Base-by-base conservation (phyloP, 2,797 vertebrate genomes). In the Ataeniobius toweri region DNA sequence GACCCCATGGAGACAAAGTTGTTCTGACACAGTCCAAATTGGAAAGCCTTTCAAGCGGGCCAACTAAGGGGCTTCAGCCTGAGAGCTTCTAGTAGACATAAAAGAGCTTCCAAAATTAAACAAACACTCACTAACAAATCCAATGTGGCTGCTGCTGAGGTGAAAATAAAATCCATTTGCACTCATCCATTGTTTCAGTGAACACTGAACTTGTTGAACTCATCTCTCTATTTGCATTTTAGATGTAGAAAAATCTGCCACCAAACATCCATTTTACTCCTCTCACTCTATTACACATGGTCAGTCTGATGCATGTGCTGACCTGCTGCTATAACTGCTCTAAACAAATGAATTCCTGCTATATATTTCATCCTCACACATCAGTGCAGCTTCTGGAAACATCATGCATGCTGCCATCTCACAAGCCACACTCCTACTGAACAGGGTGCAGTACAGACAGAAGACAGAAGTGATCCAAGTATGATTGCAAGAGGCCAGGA, bases 171-270 rank as follows among this genome's bases (percentile, higher is more conserved):
- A 79, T 71, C 69, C 78, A 80, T 89, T 84, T 82, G 78, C 78
- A 84, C 87, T 89, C 61, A 76, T 80, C 75, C 44, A 36, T n/a
- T 36, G 12, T 69, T 71, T 83, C 56, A 80, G 39, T 10, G 79
- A 77, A 85, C 28, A 70, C 63, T 85, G 77, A 90, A 92, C 88
- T 83, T 48, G 53, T n/a, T 88, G 78, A 91, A 90, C 88, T 80
- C 3, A 0, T 79, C 14, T 76, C 70, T 73, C 61, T 41, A 20
- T 58, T 74, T 80, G 65, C 24, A 46, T 77, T 46, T 77, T 80
- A 71, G 36, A 50, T 36, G 50, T 74, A 39, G 4, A 28, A 51
- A 26, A 51, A 46, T 67, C 71, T 44, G 13, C 36, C 31, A 26
- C 26, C 53, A 51, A 41, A 44, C 72, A 44, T 72, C 55, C 51